These are phyloP conservation scores for Pollenia griseotomentosa DNA, from an alignment of 2,888 invertebrate genomes.

Conservation along the genomic window DNA sequence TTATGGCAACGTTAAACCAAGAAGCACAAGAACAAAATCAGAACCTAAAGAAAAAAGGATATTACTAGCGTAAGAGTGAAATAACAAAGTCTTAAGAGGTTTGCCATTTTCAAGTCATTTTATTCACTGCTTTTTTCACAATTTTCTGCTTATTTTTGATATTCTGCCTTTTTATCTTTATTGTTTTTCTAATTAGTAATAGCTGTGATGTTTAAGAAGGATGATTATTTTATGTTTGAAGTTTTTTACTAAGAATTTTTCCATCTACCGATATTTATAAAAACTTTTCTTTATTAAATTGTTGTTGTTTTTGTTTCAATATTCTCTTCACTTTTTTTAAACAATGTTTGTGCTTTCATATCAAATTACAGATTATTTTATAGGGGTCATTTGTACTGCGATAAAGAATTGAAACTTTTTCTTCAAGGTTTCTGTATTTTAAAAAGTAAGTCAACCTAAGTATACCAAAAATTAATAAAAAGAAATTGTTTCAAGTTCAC, in stretches of 20 bases:
- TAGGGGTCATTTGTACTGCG: constrained; percentile 62
- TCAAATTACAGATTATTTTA: constrained; percentile 66
- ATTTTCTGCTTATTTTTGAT: constrained; percentile 11
- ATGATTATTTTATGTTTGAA: constrained; percentile 21
- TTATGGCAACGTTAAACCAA: constrained; percentile 55
- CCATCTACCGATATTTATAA: background rate
- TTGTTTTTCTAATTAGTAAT: constrained; percentile 50
- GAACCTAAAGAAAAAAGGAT: constrained; percentile 10
- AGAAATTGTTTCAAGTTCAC: background rate
- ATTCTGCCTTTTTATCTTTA: background rate
- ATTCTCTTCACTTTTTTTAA: background rate
- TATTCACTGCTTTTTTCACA: background rate
- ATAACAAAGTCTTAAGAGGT: constrained; percentile 48
- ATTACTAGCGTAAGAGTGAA: constrained; percentile 4
- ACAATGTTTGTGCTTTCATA: constrained; percentile 29
- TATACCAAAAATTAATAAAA: constrained; percentile 3
- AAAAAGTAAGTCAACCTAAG: constrained; percentile 18
- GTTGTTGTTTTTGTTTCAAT: constrained; percentile 2
- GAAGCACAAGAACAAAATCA: constrained; percentile 20
- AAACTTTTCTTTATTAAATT: constrained; percentile 13
- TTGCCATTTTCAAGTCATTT: constrained; percentile 29
- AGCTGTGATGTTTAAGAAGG: constrained; percentile 32
- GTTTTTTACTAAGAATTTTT: constrained; percentile 1
- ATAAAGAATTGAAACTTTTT: constrained; percentile 51
- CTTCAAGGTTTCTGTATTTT: constrained; percentile 5